Evolutionary conservation across 2,888 invertebrate species (phyloP), one percentile per base, ranked within the genome.

Genomic region (Zaprionus lineosus): DNA sequence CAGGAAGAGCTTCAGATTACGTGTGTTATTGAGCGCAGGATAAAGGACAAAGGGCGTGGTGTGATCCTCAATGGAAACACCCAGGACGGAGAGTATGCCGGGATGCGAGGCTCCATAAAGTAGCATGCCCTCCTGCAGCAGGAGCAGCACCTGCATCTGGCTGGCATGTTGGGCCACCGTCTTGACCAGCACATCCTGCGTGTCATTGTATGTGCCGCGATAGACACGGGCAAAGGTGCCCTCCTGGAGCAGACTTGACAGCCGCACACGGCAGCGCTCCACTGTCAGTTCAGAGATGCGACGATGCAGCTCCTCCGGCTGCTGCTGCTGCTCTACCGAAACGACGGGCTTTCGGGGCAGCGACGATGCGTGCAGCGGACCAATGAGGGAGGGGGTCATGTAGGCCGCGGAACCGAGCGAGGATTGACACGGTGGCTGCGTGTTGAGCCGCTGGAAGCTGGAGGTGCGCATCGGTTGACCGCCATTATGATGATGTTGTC

Each of bases 101-200:
- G 97, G 93, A 83, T 93, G 93, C 15, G 92, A 91, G 15, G 93
- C 91, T 0, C 93, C 93, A 72, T 93, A 93, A 33, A 93, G 89
- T 89, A 92, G 92, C 89, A 93, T 92, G 39, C 93, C 93, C 89
- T 92, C 92, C 90, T 93, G 92, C 88, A 97, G 96, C 94, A 92
- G 94, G 92, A 97, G 91, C 1, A 96, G 95, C 39, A 97, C 95
- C 92, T 97, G 96, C 62, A 95, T 93, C 91, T 94, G 96, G 81
- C 95, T 96, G 67, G 95, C 96, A 89, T 96, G 96, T 89, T 96
- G 96, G 48, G 97, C 97, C 31, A 97, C 96, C 48, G 97, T 96
- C 90, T 97, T 97, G 40, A 97, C 94, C 66, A 95, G 91, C 33
- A 97, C 96, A 85, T 95, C 94, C 73, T 93, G 93, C 86, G 92